Conservation (phyloP, 2,888 invertebrate genomes). For the Ornithoptera priamus region DNA sequence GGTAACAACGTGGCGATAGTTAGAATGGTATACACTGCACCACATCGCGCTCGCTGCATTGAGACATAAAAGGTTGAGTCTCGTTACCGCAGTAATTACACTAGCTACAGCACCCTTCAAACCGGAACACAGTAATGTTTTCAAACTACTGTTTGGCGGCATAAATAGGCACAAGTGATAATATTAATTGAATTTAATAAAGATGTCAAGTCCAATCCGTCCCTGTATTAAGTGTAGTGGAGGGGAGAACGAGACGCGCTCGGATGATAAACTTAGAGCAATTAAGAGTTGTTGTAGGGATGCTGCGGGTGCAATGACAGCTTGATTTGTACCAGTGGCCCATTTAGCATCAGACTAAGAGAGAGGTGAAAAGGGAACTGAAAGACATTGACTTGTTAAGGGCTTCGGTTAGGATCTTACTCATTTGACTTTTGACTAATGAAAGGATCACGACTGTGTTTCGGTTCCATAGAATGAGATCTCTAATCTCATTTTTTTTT, state of each 20-base stretch:
- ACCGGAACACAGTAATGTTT: too few relatives aligned
- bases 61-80: too few relatives aligned
- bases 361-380: slow-evolving; percentile 7
- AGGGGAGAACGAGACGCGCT: slow-evolving; percentile 12
- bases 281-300: slow-evolving; percentile 27
- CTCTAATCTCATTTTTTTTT: not conserved
- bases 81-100: too few relatives aligned
- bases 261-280: slow-evolving; percentile 26
- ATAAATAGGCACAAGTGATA: too few relatives aligned
- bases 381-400: slow-evolving; percentile 7
- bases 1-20: too few relatives aligned
- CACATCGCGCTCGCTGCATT: too few relatives aligned
- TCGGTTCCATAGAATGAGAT: not conserved
- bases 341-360: slow-evolving; percentile 22
- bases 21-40: too few relatives aligned
- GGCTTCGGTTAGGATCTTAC: slow-evolving; percentile 7
- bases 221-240: slow-evolving; percentile 14
- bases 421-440: slow-evolving; percentile 15
- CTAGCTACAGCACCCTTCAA: too few relatives aligned
- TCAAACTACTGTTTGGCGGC: too few relatives aligned
- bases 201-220: slow-evolving; percentile 2
- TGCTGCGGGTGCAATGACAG: slow-evolving; percentile 19
- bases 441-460: not conserved
- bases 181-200: too few relatives aligned
- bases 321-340: slow-evolving; percentile 31